Evolutionary conservation across 1,140 invertebrate species (phyloP), one percentile per base, ranked within the genome.

Genomic region (Drosophila virilis): DNA sequence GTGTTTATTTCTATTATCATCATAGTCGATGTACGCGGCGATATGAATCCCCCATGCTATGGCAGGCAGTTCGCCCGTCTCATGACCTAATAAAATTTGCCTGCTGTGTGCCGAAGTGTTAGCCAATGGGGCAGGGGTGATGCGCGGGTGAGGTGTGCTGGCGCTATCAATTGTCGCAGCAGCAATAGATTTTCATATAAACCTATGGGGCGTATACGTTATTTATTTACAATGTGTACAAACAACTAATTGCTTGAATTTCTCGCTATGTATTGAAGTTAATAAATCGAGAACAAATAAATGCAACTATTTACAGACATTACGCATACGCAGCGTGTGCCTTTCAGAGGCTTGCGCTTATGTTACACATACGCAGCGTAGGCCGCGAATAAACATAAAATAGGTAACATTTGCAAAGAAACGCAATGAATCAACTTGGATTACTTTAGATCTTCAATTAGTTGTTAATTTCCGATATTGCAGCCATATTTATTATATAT

Each of bases 71-170:
- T 38, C 48, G 84, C 60, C 73, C 67, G 75, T 79, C 82, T 69
- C 71, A 89, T 89, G 84, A 89, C 84, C 84, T 77, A 89, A 89
- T 89, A 89, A 89, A 80, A 68, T 86, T 75, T 72, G 77, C 74
- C 83, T 65, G 70, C 60, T 77, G 62, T 59, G 45, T 50, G 28
- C 22, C 8, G n/a, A 8, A 13, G 17, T 1, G 15, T 40, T 40
- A 1, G 38, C 10, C 9, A 12, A 9, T 45, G 32, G 38, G n/a
- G 45, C 22, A 15, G 33, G 43, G 40, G 48, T 37, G 15, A 35
- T 2, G 28, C 22, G 33, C 32, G n/a, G 51, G n/a, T 6, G 71
- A 9, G 42, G 22, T 4, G 38, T 17, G 13, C 12, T 42, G 28
- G 45, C 33, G 40, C 65, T 77, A 74, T 77, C 65, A 77, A 74